Evolutionary conservation across 2,888 invertebrate species (phyloP).

Genomic region (Dicroscelio sp.): DNA sequence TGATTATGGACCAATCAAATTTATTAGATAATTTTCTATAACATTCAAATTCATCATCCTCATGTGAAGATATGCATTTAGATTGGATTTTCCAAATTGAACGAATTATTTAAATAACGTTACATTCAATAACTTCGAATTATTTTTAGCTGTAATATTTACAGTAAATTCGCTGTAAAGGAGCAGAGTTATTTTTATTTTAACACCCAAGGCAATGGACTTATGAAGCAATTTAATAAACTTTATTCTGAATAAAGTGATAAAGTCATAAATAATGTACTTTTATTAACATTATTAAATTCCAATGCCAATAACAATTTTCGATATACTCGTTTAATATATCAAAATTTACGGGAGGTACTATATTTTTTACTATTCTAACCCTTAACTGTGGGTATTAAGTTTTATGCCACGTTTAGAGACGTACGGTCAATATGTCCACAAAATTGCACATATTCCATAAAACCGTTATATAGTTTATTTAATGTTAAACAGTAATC

Average conservation of each 20-base stretch:
- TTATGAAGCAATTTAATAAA: background rate
- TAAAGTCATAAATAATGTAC: constrained; percentile 12
- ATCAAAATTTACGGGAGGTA: constrained; percentile 45
- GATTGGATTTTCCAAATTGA: no score
- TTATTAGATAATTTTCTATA: no score
- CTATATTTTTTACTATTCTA: constrained; percentile 59
- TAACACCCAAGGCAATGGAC: background rate
- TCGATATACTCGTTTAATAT: constrained; percentile 33
- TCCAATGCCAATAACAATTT: constrained; percentile 47
- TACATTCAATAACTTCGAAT: no score
- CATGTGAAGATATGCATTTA: no score
- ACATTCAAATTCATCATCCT: no score
- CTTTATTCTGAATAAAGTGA: constrained; percentile 17
- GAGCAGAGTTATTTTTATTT: background rate
- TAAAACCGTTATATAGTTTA: constrained; percentile 45
- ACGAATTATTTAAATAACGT: no score
- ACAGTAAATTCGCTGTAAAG: no score
- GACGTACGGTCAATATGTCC: constrained; percentile 57
- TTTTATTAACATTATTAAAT: constrained; percentile 55
- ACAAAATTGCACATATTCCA: constrained; percentile 61
- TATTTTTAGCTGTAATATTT: no score
- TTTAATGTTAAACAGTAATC: constrained; percentile 40
- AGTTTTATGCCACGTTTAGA: constrained; percentile 63
- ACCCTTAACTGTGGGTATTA: constrained; percentile 47
- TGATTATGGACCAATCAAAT: constrained; percentile 43